phyloP scores from a whole-genome alignment of 23 tunicate genomes.

The Diplosoma virens region DNA sequence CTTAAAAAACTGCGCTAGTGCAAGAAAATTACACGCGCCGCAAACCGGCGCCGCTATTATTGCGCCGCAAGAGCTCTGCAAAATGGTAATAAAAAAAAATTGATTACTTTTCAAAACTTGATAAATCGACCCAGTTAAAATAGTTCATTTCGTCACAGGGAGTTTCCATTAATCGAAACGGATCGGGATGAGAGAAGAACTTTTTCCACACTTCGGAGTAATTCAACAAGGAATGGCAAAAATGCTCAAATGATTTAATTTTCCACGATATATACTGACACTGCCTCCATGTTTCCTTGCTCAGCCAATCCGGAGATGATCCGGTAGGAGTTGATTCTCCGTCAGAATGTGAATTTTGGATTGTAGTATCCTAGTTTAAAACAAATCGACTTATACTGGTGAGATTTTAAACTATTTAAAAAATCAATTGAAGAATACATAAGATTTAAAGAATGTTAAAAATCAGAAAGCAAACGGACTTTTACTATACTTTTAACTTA shows the following conservation, averaged over 20 bases:
- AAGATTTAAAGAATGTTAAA: too few species aligned
- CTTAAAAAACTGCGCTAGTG: too few species aligned
- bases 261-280: conserved; percentile 78
- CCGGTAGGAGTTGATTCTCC: too few species aligned
- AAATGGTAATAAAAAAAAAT: background rate
- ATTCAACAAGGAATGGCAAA: conserved; percentile 50
- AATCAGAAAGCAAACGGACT: too few species aligned
- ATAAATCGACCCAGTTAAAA: conserved; percentile 39
- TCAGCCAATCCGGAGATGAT: conserved; percentile 63
- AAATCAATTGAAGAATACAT: too few species aligned
- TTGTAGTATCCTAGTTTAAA: too few species aligned
- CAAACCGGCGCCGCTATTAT: background rate
- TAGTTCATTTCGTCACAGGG: background rate
- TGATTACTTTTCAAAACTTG: conserved; percentile 53
- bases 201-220: conserved; percentile 50
- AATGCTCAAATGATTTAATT: conserved; percentile 27
- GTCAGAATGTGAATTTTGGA: too few species aligned
- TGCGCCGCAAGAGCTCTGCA: background rate
- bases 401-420: too few species aligned
- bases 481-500: too few species aligned
- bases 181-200: conserved; percentile 28
- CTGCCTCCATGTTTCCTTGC: conserved; percentile 59
- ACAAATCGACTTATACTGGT: too few species aligned
- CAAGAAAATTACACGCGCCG: too few species aligned
- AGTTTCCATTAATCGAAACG: conserved; percentile 29